Evolutionary conservation across 1,140 invertebrate species (phyloP), one percentile per base, ranked within the genome.

Genomic region (Heterodera schachtii): DNA sequence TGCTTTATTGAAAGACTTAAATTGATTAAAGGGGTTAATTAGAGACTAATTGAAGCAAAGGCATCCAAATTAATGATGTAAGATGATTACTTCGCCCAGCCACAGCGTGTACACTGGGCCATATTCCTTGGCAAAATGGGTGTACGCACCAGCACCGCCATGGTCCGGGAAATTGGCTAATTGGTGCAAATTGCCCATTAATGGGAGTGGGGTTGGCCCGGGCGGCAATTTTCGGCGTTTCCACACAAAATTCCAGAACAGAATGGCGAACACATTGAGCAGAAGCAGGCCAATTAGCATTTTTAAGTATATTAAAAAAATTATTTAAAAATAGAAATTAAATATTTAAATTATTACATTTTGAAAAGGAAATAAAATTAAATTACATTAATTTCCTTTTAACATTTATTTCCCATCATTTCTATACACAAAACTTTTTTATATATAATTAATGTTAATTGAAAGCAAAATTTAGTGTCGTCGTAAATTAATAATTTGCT

Each of bases 191-290:
- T 82, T 73, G 44, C 49, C 49, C n/a, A 83, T 21, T 13, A 64
- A 31, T n/a, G 77, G 77, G 11, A 78, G 47, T 11, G 77, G 77
- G n/a, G 64, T 46, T 46, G 64, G 80, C 13, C 67, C 73, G 16
- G 80, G 74, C 16, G 74, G 66, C 43, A 73, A 66, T 47, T 46
- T 70, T 78, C 47, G 66, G 6, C 77, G 77, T 11, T 78, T 78
- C 77, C 77, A 78, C 44, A 78, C 77, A 69, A 66, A 78, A 69
- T 78, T 78, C 77, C 77, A 78, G n/a, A 78, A 78, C 8, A 44
- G 19, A 47, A 78, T 31, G 21, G 60, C 46, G 46, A 78, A 78
- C 16, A 78, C 3, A 46, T 78, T 31, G 11, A 78, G 76, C 44
- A 78, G 8, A 46, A 31, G n/a, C 11, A 78, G 4, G n/a, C 60